Conservation (phyloP, 2,797 vertebrate species). For the Anomalospiza imberbis region DNA sequence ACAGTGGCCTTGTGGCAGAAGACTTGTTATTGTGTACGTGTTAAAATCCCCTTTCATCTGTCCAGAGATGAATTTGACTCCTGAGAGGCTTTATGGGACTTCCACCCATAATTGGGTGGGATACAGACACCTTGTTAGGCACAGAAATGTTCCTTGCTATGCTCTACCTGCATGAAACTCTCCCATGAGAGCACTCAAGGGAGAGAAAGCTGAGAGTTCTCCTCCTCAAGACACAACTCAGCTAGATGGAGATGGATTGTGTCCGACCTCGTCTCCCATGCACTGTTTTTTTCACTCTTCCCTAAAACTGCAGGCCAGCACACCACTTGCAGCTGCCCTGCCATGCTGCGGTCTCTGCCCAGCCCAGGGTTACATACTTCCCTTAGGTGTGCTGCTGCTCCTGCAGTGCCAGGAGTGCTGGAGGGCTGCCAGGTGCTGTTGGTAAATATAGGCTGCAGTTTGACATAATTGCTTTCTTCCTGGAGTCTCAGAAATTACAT, state of each 20-base stretch:
- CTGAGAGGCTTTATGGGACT: not conserved
- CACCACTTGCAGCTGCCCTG: not conserved
- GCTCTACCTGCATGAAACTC: not conserved
- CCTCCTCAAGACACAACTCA: not conserved
- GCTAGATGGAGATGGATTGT: not conserved
- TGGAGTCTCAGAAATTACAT: slow-evolving; percentile 12
- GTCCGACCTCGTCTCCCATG: not conserved
- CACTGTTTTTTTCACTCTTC: slow-evolving; percentile 16
- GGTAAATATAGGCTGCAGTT: slow-evolving; percentile 53
- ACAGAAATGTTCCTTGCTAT: not conserved
- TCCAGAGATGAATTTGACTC: not conserved
- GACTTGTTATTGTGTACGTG: not conserved
- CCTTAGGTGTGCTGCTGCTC: slow-evolving; percentile 67
- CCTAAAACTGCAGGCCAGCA: not conserved
- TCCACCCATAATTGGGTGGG: not conserved
- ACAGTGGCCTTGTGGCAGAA: not conserved
- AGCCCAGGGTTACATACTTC: slow-evolving; percentile 57
- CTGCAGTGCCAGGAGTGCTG: slow-evolving; percentile 64
- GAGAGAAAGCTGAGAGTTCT: not conserved
- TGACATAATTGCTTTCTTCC: slow-evolving; percentile 41
- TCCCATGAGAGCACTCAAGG: not conserved
- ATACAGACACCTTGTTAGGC: not conserved
- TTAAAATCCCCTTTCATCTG: not conserved
- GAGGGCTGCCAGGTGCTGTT: slow-evolving; percentile 60
- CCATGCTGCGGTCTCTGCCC: slow-evolving; percentile 45